Evolutionary conservation across 2,113 vertebrate species (phyloP), one percentile per base, ranked within the genome.

Genomic region (Datnioides undecimradiatus): DNA sequence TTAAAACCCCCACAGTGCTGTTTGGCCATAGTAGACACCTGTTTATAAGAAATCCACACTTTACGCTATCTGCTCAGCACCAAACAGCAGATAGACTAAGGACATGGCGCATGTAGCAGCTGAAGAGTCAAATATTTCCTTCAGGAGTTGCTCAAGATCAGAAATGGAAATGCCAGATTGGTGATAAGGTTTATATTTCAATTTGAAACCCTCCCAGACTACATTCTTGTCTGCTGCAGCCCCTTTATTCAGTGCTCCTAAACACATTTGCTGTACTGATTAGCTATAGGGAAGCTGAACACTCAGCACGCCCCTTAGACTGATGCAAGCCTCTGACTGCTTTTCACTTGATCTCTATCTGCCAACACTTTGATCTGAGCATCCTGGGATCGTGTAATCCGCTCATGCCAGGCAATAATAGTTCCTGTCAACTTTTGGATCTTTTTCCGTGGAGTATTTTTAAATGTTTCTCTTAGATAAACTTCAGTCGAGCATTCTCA

Each of bases 291-390:
- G 81, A 82, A 73, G 72, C 74, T 63, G 57, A 83, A 81, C 62
- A 46, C 86, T 87, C 84, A 64, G 76, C 80, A 62, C 21, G 69
- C 34, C 77, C 76, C 49, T 29, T 0, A 41, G 77, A 72, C 83
- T 55, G 77, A 78, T 73, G 79, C 76, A 52, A 69, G 31, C 72
- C 45, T 51, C 79, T 38, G 76, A 79, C 85, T 63, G 80, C 55
- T 62, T 85, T 82, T 81, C 58, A 79, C 77, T 85, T 63, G 80
- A 92, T 92, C 68, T 79, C 69, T 86, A 91, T 93, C 89, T 82
- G 80, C 43, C 69, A 69, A 36, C 10, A 19, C 87, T 91, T 92
- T 92, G 86, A 92, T 91, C 78, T 25, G 2, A 78, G 66, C 88
- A 74, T 91, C 79, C 33, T 77, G 66, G 40, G 76, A 82, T 69